Percentiles rank a stretch among this genome's conserved stretches.
phyloP scores from a whole-genome alignment of 2,888 invertebrate genomes.

The Parapristionchus giblindavisi region DNA sequence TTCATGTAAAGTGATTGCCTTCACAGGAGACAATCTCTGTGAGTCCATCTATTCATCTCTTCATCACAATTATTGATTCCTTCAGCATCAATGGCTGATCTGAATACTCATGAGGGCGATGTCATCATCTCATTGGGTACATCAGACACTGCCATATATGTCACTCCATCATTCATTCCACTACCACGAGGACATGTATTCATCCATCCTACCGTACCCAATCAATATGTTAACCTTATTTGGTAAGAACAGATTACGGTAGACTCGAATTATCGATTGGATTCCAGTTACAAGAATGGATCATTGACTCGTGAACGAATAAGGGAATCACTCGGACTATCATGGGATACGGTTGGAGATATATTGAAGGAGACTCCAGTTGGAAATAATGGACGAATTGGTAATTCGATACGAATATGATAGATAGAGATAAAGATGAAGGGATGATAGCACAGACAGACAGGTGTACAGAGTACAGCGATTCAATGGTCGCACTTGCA shows the following conservation, averaged over 20 bases:
- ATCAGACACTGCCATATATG: constrained; percentile 85
- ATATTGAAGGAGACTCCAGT: constrained; percentile 83
- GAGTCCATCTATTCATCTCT: background rate
- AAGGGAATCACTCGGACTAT: constrained; percentile 79
- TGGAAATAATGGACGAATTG: constrained; percentile 90
- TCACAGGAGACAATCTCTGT: constrained; percentile 94
- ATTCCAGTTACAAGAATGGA: constrained; percentile 84
- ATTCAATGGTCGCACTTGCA: too few relatives aligned
- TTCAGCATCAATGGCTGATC: constrained; percentile 76
- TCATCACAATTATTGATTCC: background rate
- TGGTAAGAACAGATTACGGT: constrained; percentile 1
- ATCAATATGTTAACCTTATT: constrained; percentile 29
- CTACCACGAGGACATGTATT: constrained; percentile 32
- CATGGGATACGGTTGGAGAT: constrained; percentile 86
- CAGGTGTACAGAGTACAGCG: too few relatives aligned
- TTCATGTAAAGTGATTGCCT: constrained; percentile 84
- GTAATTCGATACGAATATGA: constrained; percentile 48
- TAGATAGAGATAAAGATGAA: too few relatives aligned
- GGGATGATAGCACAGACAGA: too few relatives aligned
- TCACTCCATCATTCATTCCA: constrained; percentile 37
- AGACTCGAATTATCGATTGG: background rate
- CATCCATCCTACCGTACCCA: constrained; percentile 22
- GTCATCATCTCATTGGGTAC: constrained; percentile 82
- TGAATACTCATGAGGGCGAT: constrained; percentile 83
- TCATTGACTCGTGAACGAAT: constrained; percentile 88